phyloP scores from a whole-genome alignment of 2,797 vertebrate genomes.

The Schizothorax lantsangensis region DNA sequence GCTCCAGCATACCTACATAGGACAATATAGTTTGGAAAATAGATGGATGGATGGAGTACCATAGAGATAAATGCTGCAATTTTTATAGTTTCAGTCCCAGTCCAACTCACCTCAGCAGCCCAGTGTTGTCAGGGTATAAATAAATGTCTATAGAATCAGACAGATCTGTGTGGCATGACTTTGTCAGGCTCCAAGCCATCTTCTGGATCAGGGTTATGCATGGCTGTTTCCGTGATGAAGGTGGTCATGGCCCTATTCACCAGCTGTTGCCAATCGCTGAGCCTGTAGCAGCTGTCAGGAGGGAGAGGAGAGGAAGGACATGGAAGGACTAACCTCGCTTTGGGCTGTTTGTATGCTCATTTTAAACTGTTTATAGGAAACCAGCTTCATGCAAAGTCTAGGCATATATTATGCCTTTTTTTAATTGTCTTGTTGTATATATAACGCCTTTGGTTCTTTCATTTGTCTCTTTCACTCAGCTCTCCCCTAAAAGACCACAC shows the following conservation, averaged over 20 bases:
- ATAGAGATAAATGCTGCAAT: not conserved
- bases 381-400: not conserved
- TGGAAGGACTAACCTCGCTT: slow-evolving; percentile 20
- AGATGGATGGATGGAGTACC: not conserved
- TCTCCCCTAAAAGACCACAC: not conserved
- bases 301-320: slow-evolving; percentile 30
- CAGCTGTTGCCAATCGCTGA: slow-evolving; percentile 44
- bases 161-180: slow-evolving; percentile 33
- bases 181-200: slow-evolving; percentile 14
- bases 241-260: slow-evolving; percentile 42
- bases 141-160: slow-evolving; percentile 21
- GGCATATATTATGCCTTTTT: not conserved
- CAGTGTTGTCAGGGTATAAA: slow-evolving; percentile 6
- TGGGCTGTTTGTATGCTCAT: slow-evolving; percentile 16
- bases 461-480: not conserved
- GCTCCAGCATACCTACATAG: not conserved
- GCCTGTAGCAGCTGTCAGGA: slow-evolving; percentile 32
- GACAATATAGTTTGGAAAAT: slow-evolving; percentile 1
- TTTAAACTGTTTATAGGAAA: not conserved
- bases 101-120: not conserved
- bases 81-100: slow-evolving; percentile 1
- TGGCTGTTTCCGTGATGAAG: slow-evolving; percentile 44
- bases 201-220: slow-evolving; percentile 39
- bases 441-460: not conserved
- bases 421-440: not conserved